These are phyloP conservation scores for Prenolepis imparis DNA, from an alignment of 2,888 invertebrate species.

Conservation along the genomic window DNA sequence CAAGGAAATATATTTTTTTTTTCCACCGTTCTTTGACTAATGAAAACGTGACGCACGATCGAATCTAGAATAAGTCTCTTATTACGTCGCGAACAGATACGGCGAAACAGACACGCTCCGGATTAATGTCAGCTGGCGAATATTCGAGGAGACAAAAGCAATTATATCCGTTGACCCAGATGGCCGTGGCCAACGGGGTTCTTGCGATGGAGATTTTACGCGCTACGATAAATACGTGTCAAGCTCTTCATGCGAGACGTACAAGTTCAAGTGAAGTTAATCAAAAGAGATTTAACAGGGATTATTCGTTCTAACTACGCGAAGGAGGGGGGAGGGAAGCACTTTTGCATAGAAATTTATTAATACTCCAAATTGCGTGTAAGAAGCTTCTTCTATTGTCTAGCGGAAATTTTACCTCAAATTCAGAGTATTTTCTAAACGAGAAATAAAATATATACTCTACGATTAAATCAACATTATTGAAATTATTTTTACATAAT, in stretches of 20 bases:
- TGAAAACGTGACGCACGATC: constrained; percentile 48
- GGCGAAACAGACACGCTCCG: not conserved
- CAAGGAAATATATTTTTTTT: not conserved
- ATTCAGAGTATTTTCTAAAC: not conserved
- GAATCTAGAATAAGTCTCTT: constrained; percentile 35
- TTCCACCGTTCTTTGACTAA: not conserved
- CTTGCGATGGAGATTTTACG: constrained; percentile 46
- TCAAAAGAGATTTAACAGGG: constrained; percentile 40
- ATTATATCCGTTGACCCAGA: constrained; percentile 52
- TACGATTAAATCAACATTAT: not conserved
- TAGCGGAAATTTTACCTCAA: not conserved
- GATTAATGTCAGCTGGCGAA: constrained; percentile 38
- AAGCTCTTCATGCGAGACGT: constrained; percentile 37
- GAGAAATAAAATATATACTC: not conserved
- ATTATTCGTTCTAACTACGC: constrained; percentile 24
- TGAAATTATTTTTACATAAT: constrained; percentile 7
- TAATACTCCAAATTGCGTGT: not conserved
- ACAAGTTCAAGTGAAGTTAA: constrained; percentile 32
- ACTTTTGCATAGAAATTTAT: constrained; percentile 22
- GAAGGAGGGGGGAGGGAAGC: too few relatives aligned
- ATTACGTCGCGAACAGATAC: constrained; percentile 32
- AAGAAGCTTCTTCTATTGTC: not conserved
- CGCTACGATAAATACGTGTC: constrained; percentile 36
- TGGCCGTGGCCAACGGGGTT: constrained; percentile 18
- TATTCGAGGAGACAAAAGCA: constrained; percentile 45